A percentile compares a stretch with the other conserved stretches of the same genome.
phyloP scores from a whole-genome alignment of 2,113 vertebrate species.

The Oncorhynchus tshawytscha region DNA sequence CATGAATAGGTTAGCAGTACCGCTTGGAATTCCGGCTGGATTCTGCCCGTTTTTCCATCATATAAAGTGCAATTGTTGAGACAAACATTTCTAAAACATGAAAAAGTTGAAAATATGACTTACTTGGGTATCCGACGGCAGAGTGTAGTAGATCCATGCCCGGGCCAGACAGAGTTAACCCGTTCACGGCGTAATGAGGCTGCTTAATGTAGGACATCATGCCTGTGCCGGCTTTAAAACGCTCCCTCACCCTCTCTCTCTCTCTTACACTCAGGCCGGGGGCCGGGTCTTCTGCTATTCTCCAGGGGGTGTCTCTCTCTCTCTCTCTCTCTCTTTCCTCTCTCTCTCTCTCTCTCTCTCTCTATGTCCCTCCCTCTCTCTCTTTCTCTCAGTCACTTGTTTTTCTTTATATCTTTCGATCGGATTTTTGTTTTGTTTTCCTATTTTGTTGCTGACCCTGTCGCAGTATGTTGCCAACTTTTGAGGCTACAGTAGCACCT shows the following conservation, averaged over 20 bases:
- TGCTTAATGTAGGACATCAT: conserved; percentile 92
- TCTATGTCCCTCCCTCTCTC: no score
- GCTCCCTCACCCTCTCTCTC: conserved; percentile 61
- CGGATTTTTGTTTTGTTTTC: conserved; percentile 29
- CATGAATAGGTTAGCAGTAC: background rate
- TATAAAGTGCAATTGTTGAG: background rate
- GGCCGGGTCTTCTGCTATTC: conserved; percentile 9
- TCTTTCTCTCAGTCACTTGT: background rate
- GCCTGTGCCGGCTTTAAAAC: conserved; percentile 76
- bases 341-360: no score
- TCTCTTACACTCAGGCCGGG: conserved; percentile 6
- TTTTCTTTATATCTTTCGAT: conserved; percentile 4
- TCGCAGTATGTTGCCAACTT: conserved; percentile 3
- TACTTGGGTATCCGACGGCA: conserved; percentile 83
- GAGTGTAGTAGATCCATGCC: conserved; percentile 86
- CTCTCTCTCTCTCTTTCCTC: background rate
- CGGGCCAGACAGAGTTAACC: conserved; percentile 81
- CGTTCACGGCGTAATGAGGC: conserved; percentile 85
- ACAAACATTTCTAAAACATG: conserved; percentile 1
- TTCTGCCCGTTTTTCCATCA: no score
- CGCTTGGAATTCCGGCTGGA: background rate
- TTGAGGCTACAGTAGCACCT: background rate
- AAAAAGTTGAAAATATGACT: conserved; percentile 52
- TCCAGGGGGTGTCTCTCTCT: conserved; percentile 19
- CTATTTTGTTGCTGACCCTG: background rate